phyloP scores from a whole-genome alignment of 1,140 invertebrate species.

The Caenorhabditis tropicalis region DNA sequence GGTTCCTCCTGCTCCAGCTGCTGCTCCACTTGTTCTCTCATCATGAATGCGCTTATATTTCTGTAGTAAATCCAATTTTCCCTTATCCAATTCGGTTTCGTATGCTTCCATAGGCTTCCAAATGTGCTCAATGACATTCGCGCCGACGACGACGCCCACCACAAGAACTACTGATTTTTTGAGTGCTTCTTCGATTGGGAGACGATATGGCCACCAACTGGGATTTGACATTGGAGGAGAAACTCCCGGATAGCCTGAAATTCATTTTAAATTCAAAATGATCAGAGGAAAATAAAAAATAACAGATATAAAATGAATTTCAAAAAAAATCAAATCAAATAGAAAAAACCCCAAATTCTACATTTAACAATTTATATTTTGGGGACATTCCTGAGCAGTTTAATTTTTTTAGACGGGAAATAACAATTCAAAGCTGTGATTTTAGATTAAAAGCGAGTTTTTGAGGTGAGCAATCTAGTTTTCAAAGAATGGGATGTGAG shows the following conservation, averaged over 20 bases:
- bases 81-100: slow-evolving; percentile 50
- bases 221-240: slow-evolving; percentile 47
- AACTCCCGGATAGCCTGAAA: neutral
- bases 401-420: no score
- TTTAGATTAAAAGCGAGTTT: no score
- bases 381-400: no score
- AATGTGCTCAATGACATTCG: slow-evolving; percentile 54
- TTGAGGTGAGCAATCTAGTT: no score
- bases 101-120: slow-evolving; percentile 54
- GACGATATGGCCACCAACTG: slow-evolving; percentile 54
- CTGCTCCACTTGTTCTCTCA: slow-evolving; percentile 35
- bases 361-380: no score
- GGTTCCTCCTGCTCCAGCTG: neutral
- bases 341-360: no score
- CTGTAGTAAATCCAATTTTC: slow-evolving; percentile 48
- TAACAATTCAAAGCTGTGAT: no score
- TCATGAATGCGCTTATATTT: slow-evolving; percentile 51
- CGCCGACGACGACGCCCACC: slow-evolving; percentile 50
- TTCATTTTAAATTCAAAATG: no score
- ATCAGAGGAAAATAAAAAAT: no score
- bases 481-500: no score
- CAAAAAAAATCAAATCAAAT: no score
- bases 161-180: slow-evolving; percentile 51
- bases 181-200: slow-evolving; percentile 50
- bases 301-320: no score